phyloP scores from a whole-genome alignment of 2,113 vertebrate genomes.

The Ptilorrhoa leucosticta region DNA sequence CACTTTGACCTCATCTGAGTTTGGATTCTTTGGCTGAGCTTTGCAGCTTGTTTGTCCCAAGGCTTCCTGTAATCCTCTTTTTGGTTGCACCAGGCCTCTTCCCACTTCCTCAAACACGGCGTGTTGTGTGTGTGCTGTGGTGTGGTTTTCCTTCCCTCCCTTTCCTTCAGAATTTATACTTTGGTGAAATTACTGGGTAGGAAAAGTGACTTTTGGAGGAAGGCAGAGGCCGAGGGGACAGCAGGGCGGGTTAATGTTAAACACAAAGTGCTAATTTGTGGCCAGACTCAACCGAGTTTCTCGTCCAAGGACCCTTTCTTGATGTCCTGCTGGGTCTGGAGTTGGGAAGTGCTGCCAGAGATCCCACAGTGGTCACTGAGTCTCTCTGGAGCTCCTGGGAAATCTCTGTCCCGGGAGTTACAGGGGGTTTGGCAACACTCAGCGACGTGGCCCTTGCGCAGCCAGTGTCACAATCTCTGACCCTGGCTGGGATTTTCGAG shows the following conservation, averaged over 20 bases:
- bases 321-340: not conserved
- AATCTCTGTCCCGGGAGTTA: not conserved
- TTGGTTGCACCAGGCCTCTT: not conserved
- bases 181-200: not conserved
- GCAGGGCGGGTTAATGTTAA: not conserved
- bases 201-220: not conserved
- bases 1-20: not conserved
- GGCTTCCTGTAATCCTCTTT: not conserved
- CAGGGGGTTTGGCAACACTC: not conserved
- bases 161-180: not conserved
- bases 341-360: not conserved
- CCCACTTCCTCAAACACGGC: fast-evolving
- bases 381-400: not conserved
- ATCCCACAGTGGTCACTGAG: fast-evolving
- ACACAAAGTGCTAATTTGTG: fast-evolving
- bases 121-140: fast-evolving
- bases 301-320: not conserved
- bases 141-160: not conserved
- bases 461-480: not conserved
- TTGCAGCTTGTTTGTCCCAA: not conserved
- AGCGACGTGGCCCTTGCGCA: fast-evolving
- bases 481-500: not conserved
- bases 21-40: not conserved
- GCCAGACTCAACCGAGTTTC: not conserved
- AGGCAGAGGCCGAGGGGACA: not conserved